Evolutionary conservation across 2,113 vertebrate species (phyloP), one percentile per base, ranked within the genome.

Genomic region (Muntiacus reevesi): DNA sequence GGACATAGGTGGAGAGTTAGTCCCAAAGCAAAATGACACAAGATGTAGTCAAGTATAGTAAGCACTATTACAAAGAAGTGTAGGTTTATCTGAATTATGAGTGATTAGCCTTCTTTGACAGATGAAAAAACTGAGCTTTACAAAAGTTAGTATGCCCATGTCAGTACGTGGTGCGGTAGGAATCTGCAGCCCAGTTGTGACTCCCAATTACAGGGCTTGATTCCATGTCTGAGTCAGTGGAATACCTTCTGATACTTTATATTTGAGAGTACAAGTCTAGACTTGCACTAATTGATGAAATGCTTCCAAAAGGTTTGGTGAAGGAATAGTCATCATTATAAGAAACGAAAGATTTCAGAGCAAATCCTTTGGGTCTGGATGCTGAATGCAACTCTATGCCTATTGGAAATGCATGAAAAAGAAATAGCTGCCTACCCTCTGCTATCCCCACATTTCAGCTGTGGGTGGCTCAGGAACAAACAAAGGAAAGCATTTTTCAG

Each of bases 401-500:
- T 33, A n/a, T 45, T 36, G 40, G 30, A 87, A 87, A 91, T 3
- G n/a, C 12, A 27, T 60, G 36, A 45, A 40, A 95, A 87, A 59
- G 90, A 87, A 81, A 89, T 43, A 82, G 27, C 52, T 74, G 10
- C 55, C 27, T 8, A 7, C 33, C 15, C 30, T 28, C 14, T 27
- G 19, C n/a, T 50, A 60, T 50, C 14, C 25, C 43, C 45, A 55
- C 23, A 52, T 78, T 28, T 67, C 25, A 74, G 89, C 30, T 23
- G 36, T 25, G 19, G 19, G 7, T 25, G 3, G 83, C 47, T 90
- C 43, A 5, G 3, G 5, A 33, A 81, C 7, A 86, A 33, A 81
- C 7, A 86, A 82, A 86, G 92, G 45, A 40, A 67, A 87, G 82
- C 78, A 84, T 84, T 89, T 92, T 88, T 86, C 89, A 81, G 89